phyloP scores from a whole-genome alignment of 2,888 invertebrate genomes.

The Harmothoe impar region DNA sequence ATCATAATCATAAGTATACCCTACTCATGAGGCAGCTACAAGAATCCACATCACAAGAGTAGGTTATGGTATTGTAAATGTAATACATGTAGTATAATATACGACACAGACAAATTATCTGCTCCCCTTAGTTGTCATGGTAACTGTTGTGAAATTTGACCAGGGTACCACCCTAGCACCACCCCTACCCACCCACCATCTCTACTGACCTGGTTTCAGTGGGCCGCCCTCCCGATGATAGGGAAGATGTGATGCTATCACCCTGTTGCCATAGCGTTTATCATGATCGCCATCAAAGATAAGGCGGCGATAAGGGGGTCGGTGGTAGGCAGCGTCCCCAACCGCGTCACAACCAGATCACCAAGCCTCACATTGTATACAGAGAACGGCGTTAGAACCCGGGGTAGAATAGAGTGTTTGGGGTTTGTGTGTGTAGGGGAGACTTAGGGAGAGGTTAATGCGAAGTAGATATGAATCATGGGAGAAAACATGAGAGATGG shows the following conservation, averaged over 20 bases:
- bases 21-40: too few species aligned
- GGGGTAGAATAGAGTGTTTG: neutral
- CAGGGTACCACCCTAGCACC: neutral
- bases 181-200: neutral
- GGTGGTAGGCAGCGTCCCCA: slow-evolving; percentile 35
- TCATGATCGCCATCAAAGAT: slow-evolving; percentile 33
- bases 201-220: slow-evolving; percentile 46
- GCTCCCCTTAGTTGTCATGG: neutral
- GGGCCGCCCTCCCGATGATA: slow-evolving; percentile 38
- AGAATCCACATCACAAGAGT: too few species aligned
- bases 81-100: too few species aligned
- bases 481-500: too few species aligned
- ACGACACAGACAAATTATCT: too few species aligned
- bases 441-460: neutral
- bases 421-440: neutral
- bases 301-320: slow-evolving; percentile 17
- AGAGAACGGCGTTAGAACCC: neutral
- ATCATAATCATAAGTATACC: too few species aligned
- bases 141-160: slow-evolving; percentile 19
- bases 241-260: slow-evolving; percentile 59
- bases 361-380: neutral
- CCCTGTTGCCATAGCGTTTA: slow-evolving; percentile 57
- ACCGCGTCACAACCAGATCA: neutral
- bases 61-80: too few species aligned
- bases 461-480: too few species aligned